Percentiles rank a stretch among this genome's conserved stretches.
These are phyloP conservation scores for Procapra przewalskii DNA, from an alignment of 2,113 vertebrate genomes.

Conservation along the genomic window DNA sequence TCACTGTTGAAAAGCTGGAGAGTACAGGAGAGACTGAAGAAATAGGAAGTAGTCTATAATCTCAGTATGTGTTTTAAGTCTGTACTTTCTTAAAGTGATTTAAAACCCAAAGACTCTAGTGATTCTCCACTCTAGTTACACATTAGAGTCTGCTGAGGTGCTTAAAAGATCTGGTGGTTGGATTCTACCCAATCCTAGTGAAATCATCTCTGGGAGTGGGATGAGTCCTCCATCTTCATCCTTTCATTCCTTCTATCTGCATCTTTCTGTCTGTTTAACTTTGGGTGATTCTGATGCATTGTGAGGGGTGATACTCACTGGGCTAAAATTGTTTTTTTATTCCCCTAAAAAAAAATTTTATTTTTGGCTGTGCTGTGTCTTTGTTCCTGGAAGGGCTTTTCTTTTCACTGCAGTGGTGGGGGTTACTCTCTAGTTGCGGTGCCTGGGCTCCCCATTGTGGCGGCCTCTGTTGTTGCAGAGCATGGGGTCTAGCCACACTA, in stretches of 20 bases:
- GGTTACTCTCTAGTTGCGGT: not conserved
- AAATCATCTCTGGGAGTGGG: not conserved
- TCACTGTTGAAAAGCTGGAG: not conserved
- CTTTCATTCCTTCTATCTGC: not conserved
- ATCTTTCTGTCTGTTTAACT: not conserved
- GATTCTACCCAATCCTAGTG: not conserved
- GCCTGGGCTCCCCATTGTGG: not conserved
- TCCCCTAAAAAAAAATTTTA: not conserved
- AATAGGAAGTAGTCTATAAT: not conserved
- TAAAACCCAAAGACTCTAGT: not conserved
- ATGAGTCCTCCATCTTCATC: not conserved
- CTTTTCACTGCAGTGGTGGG: not conserved
- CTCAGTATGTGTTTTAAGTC: not conserved
- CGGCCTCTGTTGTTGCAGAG: not conserved
- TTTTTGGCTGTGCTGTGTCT: not conserved
- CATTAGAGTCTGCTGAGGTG: not conserved
- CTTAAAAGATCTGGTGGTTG: not conserved
- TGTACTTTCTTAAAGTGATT: not conserved
- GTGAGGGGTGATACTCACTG: not conserved
- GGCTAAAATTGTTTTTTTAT: not conserved
- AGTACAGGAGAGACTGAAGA: not conserved
- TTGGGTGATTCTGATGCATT: not conserved
- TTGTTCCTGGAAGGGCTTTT: not conserved
- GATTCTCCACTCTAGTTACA: not conserved
- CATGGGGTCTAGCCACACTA: not conserved